phyloP scores from a whole-genome alignment of 2,888 invertebrate species.

The Drosophila colorata region DNA sequence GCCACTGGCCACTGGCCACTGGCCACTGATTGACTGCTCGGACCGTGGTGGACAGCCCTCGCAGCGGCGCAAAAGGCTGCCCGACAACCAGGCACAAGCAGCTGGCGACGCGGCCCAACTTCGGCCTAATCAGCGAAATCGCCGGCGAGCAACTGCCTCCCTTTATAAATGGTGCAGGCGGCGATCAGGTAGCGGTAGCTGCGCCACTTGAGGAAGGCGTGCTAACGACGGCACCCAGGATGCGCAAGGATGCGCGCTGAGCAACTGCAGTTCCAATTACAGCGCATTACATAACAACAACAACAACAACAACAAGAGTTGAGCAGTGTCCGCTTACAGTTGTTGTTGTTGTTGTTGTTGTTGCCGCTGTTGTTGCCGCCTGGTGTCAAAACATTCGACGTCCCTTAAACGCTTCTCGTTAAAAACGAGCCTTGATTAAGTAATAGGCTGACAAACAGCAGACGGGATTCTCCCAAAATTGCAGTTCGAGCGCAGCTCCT shows the following conservation, averaged over 20 bases:
- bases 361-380: constrained; percentile 49
- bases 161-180: constrained; percentile 34
- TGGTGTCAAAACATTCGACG: constrained; percentile 71
- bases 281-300: constrained; percentile 27
- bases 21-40: constrained; percentile 34
- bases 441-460: constrained; percentile 59
- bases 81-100: constrained; percentile 8
- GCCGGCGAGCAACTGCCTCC: constrained; percentile 33
- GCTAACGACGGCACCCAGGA: constrained; percentile 62
- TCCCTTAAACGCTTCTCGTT: constrained; percentile 54
- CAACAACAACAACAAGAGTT: constrained; percentile 18
- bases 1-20: constrained; percentile 50
- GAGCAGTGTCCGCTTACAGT: constrained; percentile 60
- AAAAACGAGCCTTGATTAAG: constrained; percentile 73
- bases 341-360: constrained; percentile 33
- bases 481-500: constrained; percentile 13
- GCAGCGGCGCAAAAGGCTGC: no score
- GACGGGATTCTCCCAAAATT: constrained; percentile 20
- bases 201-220: constrained; percentile 42
- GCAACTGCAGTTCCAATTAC: constrained; percentile 64
- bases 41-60: constrained; percentile 16
- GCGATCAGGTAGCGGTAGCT: constrained; percentile 46
- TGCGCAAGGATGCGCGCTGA: constrained; percentile 8
- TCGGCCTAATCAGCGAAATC: constrained; percentile 39
- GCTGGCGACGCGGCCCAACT: constrained; percentile 38